A percentile compares a stretch with the other conserved stretches of the same genome.
These are phyloP conservation scores for Caenorhabditis afra DNA, from an alignment of 2,888 invertebrate species.

Conservation along the genomic window DNA sequence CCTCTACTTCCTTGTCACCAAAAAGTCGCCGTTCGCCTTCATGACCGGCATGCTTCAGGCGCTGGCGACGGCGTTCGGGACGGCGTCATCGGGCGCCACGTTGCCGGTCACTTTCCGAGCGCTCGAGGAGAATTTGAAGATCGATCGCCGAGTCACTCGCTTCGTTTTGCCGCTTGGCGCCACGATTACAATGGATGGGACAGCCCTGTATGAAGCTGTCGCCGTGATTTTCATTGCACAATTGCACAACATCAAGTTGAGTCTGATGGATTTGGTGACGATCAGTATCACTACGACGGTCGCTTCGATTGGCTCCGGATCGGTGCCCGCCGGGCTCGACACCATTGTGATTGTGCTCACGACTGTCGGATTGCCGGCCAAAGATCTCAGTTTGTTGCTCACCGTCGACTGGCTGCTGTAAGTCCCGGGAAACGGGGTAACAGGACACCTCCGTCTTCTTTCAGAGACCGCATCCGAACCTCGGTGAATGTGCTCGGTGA, in stretches of 20 bases:
- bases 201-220: slow-evolving; percentile 92
- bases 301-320: slow-evolving; percentile 86
- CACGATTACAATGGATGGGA: slow-evolving; percentile 87
- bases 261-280: slow-evolving; percentile 91
- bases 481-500: slow-evolving; percentile 80
- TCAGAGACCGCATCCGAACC: slow-evolving; percentile 78
- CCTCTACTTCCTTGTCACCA: slow-evolving; percentile 88
- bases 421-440: slow-evolving; percentile 80
- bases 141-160: slow-evolving; percentile 88
- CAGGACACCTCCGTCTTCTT: too few species aligned
- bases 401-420: slow-evolving; percentile 86
- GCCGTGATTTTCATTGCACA: slow-evolving; percentile 98
- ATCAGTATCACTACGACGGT: slow-evolving; percentile 85
- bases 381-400: slow-evolving; percentile 85
- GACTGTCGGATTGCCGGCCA: slow-evolving; percentile 85
- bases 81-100: slow-evolving; percentile 90
- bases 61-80: slow-evolving; percentile 95
- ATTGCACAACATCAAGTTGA: slow-evolving; percentile 88
- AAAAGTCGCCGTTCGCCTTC: slow-evolving; percentile 82
- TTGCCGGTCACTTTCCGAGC: slow-evolving; percentile 95
- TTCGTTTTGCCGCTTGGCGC: slow-evolving; percentile 98
- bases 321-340: slow-evolving; percentile 86
- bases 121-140: slow-evolving; percentile 89
- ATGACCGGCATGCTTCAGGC: slow-evolving; percentile 87
- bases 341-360: slow-evolving; percentile 86